Base-by-base conservation (phyloP, 2,797 vertebrate genomes). In the Distichodus sexfasciatus region DNA sequence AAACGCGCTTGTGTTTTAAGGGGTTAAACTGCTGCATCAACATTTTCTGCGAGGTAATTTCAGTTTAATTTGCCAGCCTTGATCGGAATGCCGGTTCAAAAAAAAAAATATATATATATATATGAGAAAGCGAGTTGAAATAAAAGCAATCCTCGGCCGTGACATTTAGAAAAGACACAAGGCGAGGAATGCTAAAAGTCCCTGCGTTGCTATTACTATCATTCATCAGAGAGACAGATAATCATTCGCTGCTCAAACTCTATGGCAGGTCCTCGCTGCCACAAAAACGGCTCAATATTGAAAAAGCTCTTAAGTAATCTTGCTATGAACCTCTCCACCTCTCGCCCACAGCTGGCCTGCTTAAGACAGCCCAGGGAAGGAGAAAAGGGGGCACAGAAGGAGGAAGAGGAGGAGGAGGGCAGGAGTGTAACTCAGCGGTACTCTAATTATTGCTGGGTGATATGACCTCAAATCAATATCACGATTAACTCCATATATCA, bases 141-240 rank as follows among this genome's bases (percentile, higher is more conserved):
- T n/a, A 71, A 28, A 61, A 62, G 9, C 14, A 53, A 61, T 46
- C 28, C 19, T 8, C 17, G 24, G 38, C 6, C 26, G 15, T 62
- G 11, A 62, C 41, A 62, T 53, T 44, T 44, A 26, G 15, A 17
- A 48, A 48, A 58, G 26, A 60, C 5, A 12, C 19, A 33, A 17
- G 23, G 11, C n/a, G 15, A 68, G 31, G 28, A 46, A 57, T 40
- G 29, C 29, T 47, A 53, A 43, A 40, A 40, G 24, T 58, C 12
- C 0, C 11, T 14, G 14, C 55, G n/a, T 72, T 65, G 2, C 10
- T 5, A 24, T 58, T 58, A n/a, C 8, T 6, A 51, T 29, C 44
- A 51, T 59, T 63, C 26, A 59, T 72, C 61, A 66, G 53, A 14
- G 15, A 26, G 69, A 59, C 53, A 72, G 51, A 72, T 58, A 50